Evolutionary conservation across 2,888 invertebrate genomes (phyloP).

Genomic region (Atethmia centrago): DNA sequence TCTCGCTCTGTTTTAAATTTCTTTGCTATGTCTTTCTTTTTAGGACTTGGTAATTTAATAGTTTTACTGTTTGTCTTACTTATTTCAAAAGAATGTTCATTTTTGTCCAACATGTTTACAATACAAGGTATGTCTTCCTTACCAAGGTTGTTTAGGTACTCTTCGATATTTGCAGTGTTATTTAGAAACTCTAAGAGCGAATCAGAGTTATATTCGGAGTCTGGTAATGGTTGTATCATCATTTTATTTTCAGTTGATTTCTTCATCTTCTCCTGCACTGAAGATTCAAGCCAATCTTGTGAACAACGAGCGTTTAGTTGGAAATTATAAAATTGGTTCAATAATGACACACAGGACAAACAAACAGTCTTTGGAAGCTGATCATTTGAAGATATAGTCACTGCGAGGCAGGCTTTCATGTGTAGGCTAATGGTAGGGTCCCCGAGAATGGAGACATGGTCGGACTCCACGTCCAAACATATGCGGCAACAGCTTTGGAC

Average conservation of each 20-base stretch:
- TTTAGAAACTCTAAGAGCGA: conserved; percentile 87
- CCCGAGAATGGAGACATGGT: conserved; percentile 82
- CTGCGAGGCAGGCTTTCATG: conserved; percentile 83
- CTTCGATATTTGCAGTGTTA: conserved; percentile 86
- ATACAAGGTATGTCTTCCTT: conserved; percentile 88
- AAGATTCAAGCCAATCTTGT: conserved; percentile 86
- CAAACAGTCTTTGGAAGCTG: conserved; percentile 84
- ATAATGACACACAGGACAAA: conserved; percentile 80
- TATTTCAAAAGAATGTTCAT: conserved; percentile 75
- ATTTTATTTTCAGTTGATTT: conserved; percentile 80
- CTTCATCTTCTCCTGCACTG: conserved; percentile 78
- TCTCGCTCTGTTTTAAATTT: conserved; percentile 80
- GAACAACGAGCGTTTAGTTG: conserved; percentile 86
- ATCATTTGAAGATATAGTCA: conserved; percentile 78
- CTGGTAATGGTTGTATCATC: conserved; percentile 84
- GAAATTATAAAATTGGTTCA: conserved; percentile 86
- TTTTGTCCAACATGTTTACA: conserved; percentile 85
- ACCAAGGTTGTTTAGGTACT: conserved; percentile 85
- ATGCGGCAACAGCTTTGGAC: conserved; percentile 83
- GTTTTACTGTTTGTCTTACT: conserved; percentile 72
- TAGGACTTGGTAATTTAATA: conserved; percentile 79
- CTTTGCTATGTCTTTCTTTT: conserved; percentile 77
- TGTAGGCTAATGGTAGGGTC: conserved; percentile 82
- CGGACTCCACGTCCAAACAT: conserved; percentile 82
- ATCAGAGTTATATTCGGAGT: conserved; percentile 88